Conservation (phyloP, 2,797 vertebrate species). For the Euthynnus affinis region DNA sequence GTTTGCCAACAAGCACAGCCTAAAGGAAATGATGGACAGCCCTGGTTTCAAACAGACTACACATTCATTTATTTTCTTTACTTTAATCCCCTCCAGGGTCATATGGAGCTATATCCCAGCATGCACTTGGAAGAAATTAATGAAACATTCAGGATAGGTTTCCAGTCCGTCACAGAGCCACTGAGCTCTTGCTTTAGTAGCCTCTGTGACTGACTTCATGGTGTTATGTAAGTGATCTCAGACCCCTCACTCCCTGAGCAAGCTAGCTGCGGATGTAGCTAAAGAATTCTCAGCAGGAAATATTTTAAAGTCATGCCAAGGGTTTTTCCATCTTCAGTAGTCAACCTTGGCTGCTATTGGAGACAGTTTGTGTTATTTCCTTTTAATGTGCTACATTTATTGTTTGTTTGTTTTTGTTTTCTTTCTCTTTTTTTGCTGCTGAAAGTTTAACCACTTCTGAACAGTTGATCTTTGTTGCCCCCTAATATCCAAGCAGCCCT, state of each 20-base stretch:
- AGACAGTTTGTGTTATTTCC: not conserved
- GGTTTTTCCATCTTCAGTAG: not conserved
- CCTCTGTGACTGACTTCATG: not conserved
- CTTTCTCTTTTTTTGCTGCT: not conserved
- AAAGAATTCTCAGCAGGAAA: slow-evolving; percentile 1
- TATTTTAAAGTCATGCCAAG: not conserved
- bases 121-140: slow-evolving; percentile 39
- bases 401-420: no score
- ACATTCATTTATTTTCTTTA: slow-evolving; percentile 43
- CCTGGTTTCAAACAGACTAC: slow-evolving; percentile 31
- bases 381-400: not conserved
- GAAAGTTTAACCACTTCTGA: not conserved
- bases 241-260: not conserved
- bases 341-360: not conserved
- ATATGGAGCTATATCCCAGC: slow-evolving; percentile 31
- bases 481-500: not conserved
- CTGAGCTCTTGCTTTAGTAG: slow-evolving; percentile 28
- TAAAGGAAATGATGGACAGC: not conserved
- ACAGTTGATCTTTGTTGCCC: not conserved
- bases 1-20: slow-evolving; percentile 17
- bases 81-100: slow-evolving; percentile 41
- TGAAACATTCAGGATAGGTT: slow-evolving; percentile 24
- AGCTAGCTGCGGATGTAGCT: not conserved
- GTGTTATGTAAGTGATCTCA: slow-evolving; percentile 26
- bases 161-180: not conserved